These are phyloP conservation scores for Aspiorhynchus laticeps DNA, from an alignment of 2,113 vertebrate species.

Conservation along the genomic window DNA sequence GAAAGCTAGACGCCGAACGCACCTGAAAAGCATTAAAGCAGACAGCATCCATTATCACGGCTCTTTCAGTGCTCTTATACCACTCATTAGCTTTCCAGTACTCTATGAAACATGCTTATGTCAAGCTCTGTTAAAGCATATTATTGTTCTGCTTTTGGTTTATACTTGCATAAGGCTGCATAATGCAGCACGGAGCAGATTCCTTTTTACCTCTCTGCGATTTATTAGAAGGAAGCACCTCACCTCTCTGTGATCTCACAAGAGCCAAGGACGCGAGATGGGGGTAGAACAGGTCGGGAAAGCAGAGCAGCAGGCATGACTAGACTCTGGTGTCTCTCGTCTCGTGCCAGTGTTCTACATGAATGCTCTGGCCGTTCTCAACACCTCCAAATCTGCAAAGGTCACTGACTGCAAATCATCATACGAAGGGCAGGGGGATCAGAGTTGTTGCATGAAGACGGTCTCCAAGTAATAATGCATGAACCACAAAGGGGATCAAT, in stretches of 20 bases:
- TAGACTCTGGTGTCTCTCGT: constrained; percentile 23
- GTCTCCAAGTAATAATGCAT: constrained; percentile 14
- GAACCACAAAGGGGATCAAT: constrained; percentile 15
- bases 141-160: constrained; percentile 32
- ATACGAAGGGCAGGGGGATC: neutral
- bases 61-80: constrained; percentile 5
- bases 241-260: constrained; percentile 24
- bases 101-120: constrained; percentile 32
- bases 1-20: neutral
- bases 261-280: constrained; percentile 8
- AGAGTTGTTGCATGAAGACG: neutral
- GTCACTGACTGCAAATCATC: constrained; percentile 42
- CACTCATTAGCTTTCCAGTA: constrained; percentile 19
- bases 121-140: constrained; percentile 16
- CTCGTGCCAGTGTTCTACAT: constrained; percentile 39
- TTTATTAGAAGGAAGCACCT: constrained; percentile 33
- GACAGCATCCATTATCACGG: constrained; percentile 2
- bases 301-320: constrained; percentile 10
- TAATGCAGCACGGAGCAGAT: constrained; percentile 6
- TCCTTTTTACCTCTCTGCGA: neutral
- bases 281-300: constrained; percentile 16
- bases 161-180: neutral
- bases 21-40: constrained; percentile 35
- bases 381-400: constrained; percentile 36
- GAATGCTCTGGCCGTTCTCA: constrained; percentile 26